A percentile compares a stretch with the other conserved stretches of the same genome.
Evolutionary conservation across 2,797 vertebrate genomes (phyloP).

Genomic region (Eupleurogrammus muticus): DNA sequence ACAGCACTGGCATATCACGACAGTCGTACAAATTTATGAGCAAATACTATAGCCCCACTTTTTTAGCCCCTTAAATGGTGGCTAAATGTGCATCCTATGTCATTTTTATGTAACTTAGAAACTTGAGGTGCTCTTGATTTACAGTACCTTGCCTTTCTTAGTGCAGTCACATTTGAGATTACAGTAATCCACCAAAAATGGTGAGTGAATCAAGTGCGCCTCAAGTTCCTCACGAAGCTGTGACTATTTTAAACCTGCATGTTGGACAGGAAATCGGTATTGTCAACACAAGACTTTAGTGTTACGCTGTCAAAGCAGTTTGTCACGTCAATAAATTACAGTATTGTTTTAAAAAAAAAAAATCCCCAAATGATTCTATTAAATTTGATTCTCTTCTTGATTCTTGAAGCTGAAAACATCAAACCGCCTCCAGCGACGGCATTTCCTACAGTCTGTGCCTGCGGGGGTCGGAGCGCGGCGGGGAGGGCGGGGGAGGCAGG

Average conservation of each 20-base stretch:
- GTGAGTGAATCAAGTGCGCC: conserved; percentile 27
- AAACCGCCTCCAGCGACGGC: conserved; percentile 13
- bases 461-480: conserved; percentile 77
- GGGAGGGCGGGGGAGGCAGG: conserved; percentile 75
- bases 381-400: not conserved
- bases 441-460: conserved; percentile 76
- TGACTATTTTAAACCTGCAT: conserved; percentile 13
- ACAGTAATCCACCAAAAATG: conserved; percentile 15
- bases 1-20: conserved; percentile 31
- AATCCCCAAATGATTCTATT: not conserved
- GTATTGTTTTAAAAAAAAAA: conserved; percentile 5
- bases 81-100: conserved; percentile 17
- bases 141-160: conserved; percentile 35
- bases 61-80: conserved; percentile 5
- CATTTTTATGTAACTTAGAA: conserved; percentile 9
- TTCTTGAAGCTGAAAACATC: conserved; percentile 19
- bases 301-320: conserved; percentile 18
- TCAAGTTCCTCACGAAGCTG: conserved; percentile 24
- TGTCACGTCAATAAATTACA: conserved; percentile 12
- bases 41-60: conserved; percentile 9
- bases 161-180: conserved; percentile 38
- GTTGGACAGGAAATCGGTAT: conserved; percentile 16
- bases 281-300: not conserved
- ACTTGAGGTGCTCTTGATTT: conserved; percentile 33
- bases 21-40: conserved; percentile 33